A percentile compares a stretch with the other conserved stretches of the same genome.
Conservation (phyloP, 2,888 invertebrate species). For the Calliopum simillimum region DNA sequence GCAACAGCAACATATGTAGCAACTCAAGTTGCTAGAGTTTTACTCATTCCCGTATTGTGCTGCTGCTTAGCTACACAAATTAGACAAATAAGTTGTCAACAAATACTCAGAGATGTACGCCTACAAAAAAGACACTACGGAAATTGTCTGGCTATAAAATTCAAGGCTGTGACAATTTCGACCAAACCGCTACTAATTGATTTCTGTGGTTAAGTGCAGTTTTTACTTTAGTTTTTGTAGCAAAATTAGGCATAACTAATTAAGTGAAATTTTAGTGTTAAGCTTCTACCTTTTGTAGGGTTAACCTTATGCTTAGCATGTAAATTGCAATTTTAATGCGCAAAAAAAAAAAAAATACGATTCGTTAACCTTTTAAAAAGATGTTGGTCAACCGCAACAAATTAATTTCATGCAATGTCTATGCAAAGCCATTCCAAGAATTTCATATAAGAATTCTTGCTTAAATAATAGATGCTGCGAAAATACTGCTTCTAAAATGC, state of each 20-base stretch:
- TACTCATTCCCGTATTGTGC: background rate
- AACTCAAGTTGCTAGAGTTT: background rate
- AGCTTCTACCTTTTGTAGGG: background rate
- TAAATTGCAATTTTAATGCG: slow-evolving; percentile 26
- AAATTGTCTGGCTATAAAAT: background rate
- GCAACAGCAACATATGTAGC: background rate
- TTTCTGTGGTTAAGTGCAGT: slow-evolving; percentile 40
- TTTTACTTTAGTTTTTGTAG: background rate
- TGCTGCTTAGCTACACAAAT: background rate
- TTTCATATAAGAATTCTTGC: background rate
- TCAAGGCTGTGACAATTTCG: background rate
- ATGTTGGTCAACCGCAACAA: background rate
- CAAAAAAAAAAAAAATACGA: background rate
- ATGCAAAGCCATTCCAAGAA: background rate
- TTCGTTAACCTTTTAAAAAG: too few species aligned
- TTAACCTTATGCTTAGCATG: slow-evolving; percentile 29
- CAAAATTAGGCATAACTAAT: slow-evolving; percentile 7
- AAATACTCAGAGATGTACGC: background rate
- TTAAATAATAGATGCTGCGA: background rate
- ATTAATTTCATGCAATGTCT: background rate
- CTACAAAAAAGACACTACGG: background rate
- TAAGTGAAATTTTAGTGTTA: slow-evolving; percentile 17
- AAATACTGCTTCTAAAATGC: too few species aligned
- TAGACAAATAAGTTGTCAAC: slow-evolving; percentile 9
- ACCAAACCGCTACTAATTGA: slow-evolving; percentile 42